Conservation (phyloP, 2,888 invertebrate genomes). For the Schrankia costaestrigalis region DNA sequence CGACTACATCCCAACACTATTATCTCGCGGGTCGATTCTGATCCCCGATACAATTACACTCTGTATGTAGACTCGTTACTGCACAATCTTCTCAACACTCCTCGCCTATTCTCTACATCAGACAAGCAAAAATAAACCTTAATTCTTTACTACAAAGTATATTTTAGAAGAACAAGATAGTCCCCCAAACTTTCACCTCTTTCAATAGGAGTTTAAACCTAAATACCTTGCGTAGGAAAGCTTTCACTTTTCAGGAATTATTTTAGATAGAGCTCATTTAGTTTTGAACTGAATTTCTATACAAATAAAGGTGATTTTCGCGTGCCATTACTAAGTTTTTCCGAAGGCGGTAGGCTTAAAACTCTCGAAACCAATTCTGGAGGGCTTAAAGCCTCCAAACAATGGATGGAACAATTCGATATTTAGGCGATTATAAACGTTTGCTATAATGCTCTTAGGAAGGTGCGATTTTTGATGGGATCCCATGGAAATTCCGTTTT, state of each 20-base stretch:
- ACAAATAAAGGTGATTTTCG: constrained; percentile 43
- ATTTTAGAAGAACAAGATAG: constrained; percentile 32
- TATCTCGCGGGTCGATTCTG: constrained; percentile 56
- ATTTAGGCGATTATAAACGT: constrained; percentile 78
- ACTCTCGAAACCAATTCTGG: constrained; percentile 75
- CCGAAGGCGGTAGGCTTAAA: constrained; percentile 75
- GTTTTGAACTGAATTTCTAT: constrained; percentile 45
- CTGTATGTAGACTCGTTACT: constrained; percentile 75
- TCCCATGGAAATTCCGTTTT: constrained; percentile 34
- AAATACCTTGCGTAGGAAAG: constrained; percentile 78
- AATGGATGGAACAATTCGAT: constrained; percentile 78
- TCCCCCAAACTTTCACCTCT: constrained; percentile 77
- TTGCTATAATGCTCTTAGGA: constrained; percentile 73
- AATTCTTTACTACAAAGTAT: constrained; percentile 33
- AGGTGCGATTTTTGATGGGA: constrained; percentile 69
- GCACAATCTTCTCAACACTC: constrained; percentile 73
- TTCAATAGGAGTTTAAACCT: constrained; percentile 79
- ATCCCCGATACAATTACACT: constrained; percentile 78
- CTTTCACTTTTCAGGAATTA: constrained; percentile 81
- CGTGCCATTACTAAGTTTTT: constrained; percentile 46
- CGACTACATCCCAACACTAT: constrained; percentile 51
- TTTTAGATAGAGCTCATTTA: constrained; percentile 40
- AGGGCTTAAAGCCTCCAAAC: constrained; percentile 72
- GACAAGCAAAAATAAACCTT: constrained; percentile 44
- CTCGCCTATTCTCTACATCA: constrained; percentile 27